Evolutionary conservation across 2,113 vertebrate genomes (phyloP).

Genomic region (Donacobius atricapilla): DNA sequence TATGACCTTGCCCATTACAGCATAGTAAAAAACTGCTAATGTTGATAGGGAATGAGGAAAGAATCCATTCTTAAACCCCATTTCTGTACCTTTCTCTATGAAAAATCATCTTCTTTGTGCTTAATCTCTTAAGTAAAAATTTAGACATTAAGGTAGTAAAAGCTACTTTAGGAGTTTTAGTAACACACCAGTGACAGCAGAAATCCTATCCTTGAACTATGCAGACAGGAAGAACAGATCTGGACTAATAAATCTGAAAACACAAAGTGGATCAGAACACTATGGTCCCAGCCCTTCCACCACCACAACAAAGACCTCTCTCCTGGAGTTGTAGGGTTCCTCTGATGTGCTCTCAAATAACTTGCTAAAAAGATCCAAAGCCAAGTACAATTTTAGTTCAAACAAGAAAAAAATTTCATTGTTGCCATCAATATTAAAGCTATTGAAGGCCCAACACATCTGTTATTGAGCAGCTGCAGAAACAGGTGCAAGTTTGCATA

Average conservation of each 20-base stretch:
- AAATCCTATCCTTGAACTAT: neutral
- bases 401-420: neutral
- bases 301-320: neutral
- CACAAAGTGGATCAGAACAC: neutral
- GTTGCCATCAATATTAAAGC: neutral
- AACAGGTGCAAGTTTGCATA: conserved; percentile 13
- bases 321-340: neutral
- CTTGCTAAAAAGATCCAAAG: neutral
- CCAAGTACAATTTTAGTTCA: neutral
- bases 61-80: neutral
- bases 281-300: neutral
- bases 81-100: neutral
- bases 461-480: conserved; percentile 45
- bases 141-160: neutral
- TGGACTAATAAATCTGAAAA: neutral
- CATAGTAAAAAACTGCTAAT: neutral
- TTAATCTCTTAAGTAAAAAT: neutral
- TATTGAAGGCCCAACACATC: neutral
- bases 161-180: neutral
- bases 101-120: neutral
- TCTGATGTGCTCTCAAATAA: neutral
- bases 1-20: neutral
- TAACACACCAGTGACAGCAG: neutral
- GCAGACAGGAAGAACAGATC: neutral
- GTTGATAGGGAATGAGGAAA: neutral